Evolutionary conservation across 2,888 invertebrate species (phyloP).

Genomic region (Pollenia griseotomentosa): DNA sequence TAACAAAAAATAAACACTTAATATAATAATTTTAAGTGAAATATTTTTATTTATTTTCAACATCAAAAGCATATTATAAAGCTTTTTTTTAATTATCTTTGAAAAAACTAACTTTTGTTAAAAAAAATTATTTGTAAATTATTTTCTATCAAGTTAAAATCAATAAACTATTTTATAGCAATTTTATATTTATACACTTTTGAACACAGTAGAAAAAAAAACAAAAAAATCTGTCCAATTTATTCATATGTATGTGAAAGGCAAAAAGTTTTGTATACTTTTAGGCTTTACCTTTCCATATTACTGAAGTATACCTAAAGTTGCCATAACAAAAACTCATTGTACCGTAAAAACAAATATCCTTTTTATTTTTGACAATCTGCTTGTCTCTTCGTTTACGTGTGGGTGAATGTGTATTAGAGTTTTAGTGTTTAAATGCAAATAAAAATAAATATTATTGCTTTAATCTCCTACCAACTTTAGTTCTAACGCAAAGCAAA

Average conservation of each 20-base stretch:
- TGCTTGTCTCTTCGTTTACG: neutral
- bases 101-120: too few species aligned
- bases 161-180: too few species aligned
- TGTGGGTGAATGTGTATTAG: neutral
- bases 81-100: too few species aligned
- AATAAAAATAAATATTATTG: constrained; percentile 56
- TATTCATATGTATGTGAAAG: neutral
- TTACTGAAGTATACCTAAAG: constrained; percentile 20
- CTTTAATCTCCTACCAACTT: constrained; percentile 41
- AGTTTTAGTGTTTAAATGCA: constrained; percentile 28
- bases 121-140: too few species aligned
- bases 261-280: neutral
- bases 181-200: constrained; percentile 11
- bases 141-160: too few species aligned
- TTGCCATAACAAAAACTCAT: constrained; percentile 32
- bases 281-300: constrained; percentile 1
- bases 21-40: too few species aligned
- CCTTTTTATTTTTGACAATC: neutral
- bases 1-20: too few species aligned
- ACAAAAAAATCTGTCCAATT: too few species aligned
- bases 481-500: neutral
- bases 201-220: too few species aligned
- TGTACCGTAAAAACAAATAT: constrained; percentile 48
- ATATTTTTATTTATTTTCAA: too few species aligned
- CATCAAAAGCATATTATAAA: too few species aligned